phyloP scores from a whole-genome alignment of 2,113 vertebrate genomes.

The Castor canadensis region DNA sequence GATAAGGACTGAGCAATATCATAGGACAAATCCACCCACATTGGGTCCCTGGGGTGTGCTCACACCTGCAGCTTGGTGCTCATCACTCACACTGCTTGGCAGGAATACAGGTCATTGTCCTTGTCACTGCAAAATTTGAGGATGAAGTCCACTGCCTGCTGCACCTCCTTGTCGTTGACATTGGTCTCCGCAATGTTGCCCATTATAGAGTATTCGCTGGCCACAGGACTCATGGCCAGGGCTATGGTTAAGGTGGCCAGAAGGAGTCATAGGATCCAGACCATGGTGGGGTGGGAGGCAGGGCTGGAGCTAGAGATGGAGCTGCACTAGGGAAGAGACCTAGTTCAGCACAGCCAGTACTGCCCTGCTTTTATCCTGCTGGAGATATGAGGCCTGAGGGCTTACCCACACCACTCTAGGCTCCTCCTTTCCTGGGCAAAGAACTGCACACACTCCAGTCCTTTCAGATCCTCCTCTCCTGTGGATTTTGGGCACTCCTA shows the following conservation, averaged over 20 bases:
- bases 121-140: constrained; percentile 87
- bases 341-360: accelerated
- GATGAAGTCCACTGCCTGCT: constrained; percentile 84
- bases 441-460: too few species aligned
- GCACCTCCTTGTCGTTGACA: not conserved
- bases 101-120: constrained; percentile 84
- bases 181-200: constrained; percentile 49
- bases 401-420: too few species aligned
- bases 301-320: too few species aligned
- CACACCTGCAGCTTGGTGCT: constrained; percentile 86
- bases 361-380: accelerated
- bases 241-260: constrained; percentile 2
- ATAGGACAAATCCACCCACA: not conserved
- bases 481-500: not conserved
- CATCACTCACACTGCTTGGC: constrained; percentile 76
- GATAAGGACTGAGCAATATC: too few species aligned
- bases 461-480: too few species aligned
- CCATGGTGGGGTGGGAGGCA: not conserved
- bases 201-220: not conserved
- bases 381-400: too few species aligned
- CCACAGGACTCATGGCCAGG: accelerated
- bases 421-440: too few species aligned
- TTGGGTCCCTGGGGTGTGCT: not conserved
- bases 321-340: not conserved
- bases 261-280: accelerated